A percentile compares a stretch with the other conserved stretches of the same genome.
phyloP scores from a whole-genome alignment of 2,113 vertebrate species.

The Triplophysa rosa region DNA sequence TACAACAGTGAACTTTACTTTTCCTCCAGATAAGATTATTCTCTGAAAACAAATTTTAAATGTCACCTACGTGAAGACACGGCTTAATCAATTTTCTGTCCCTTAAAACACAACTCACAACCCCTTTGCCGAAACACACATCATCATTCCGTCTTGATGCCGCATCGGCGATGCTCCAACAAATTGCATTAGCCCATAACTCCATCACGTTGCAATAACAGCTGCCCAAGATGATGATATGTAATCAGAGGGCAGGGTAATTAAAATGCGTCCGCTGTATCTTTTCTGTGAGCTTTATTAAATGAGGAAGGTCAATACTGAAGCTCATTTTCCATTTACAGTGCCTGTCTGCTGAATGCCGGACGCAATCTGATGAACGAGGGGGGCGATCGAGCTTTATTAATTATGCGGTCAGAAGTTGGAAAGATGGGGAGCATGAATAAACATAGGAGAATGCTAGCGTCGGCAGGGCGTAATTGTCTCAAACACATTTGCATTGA shows the following conservation, averaged over 20 bases:
- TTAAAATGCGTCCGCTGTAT: constrained; percentile 49
- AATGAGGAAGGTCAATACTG: constrained; percentile 52
- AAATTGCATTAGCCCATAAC: constrained; percentile 46
- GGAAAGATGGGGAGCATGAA: constrained; percentile 35
- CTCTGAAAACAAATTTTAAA: neutral
- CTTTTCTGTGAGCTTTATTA: constrained; percentile 49
- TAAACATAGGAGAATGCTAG: constrained; percentile 28
- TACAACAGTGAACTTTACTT: constrained; percentile 25
- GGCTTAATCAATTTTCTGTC: constrained; percentile 12
- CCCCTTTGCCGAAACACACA: neutral
- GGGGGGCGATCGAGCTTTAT: constrained; percentile 5
- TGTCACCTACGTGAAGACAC: constrained; percentile 18
- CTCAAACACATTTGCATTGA: constrained; percentile 48
- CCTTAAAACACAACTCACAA: neutral
- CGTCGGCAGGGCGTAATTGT: constrained; percentile 30
- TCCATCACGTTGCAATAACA: constrained; percentile 46
- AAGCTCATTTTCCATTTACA: constrained; percentile 42
- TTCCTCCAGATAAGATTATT: constrained; percentile 24
- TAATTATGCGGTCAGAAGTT: constrained; percentile 42
- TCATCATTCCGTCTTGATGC: constrained; percentile 28
- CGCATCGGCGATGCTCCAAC: constrained; percentile 39
- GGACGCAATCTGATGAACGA: neutral
- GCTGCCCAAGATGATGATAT: constrained; percentile 48
- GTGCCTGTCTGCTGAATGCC: neutral
- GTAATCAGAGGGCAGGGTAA: constrained; percentile 43